Evolutionary conservation across 2,797 vertebrate genomes (phyloP), one percentile per base, ranked within the genome.

Genomic region (Otus scops): DNA sequence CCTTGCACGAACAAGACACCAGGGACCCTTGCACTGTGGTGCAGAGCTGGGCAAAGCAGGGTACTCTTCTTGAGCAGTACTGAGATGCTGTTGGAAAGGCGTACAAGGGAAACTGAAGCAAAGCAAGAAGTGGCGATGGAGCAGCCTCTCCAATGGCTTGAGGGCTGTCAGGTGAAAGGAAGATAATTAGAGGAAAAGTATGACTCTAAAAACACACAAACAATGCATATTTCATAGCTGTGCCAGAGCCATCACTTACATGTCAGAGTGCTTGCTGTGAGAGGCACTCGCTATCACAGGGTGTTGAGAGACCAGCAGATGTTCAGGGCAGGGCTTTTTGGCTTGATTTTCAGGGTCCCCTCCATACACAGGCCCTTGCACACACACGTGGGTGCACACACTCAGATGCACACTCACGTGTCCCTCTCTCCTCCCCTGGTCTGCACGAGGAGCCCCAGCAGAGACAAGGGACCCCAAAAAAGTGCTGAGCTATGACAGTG

Each of bases 301-400:
- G 17, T 51, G 32, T 18, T 74, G 24, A 38, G 26, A 2, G 6
- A 32, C 11, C 8, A 20, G 63, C 26, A 32, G 24, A 64, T 14
- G 47, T 5, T 7, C 71, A 27, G 34, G 34, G 45, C 53, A 80
- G 36, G 36, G 17, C 6, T 78, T 56, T 73, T 10, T 9, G 38
- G 54, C n/a, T 54, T 30, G n/a, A 4, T 45, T 69, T 83, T 20
- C 45, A 81, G 71, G 24, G 48, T 10, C 17, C 6, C 2, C 13
- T 82, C 38, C 28, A 45, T 34, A 70, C 27, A 65, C 2, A 3
- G 21, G 30, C 30, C n/a, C 53, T n/a, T 43, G 30, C 21, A 70
- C 4, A 5, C 0, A 0, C 3, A 11, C 0, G 2, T 15, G 20
- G 45, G 23, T 13, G 15, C 28, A 65, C 57, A 57, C 30, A 26